Conservation (phyloP, 2,113 vertebrate genomes). For the Hippopotamus amphibius region DNA sequence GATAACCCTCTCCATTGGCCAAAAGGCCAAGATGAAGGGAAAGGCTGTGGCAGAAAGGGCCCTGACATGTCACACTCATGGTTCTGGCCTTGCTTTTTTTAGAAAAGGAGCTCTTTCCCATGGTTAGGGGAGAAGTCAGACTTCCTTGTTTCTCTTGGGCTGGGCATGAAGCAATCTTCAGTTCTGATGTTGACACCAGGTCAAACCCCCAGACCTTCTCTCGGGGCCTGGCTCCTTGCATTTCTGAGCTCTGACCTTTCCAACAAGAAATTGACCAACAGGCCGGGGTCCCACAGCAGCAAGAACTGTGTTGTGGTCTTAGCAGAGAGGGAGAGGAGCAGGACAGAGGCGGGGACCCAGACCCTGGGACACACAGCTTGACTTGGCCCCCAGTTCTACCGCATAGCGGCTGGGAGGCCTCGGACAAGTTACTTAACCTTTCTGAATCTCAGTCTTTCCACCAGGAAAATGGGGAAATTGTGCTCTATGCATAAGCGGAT, state of each 20-base stretch:
- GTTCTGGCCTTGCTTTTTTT: conserved; percentile 70
- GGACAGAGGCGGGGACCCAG: background rate
- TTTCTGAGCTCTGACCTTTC: conserved; percentile 16
- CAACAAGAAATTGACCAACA: background rate
- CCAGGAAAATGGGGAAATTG: background rate
- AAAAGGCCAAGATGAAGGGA: conserved; percentile 23
- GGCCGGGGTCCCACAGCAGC: background rate
- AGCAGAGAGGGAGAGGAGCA: background rate
- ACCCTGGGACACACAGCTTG: background rate
- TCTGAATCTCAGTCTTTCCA: background rate
- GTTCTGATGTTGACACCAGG: conserved; percentile 78
- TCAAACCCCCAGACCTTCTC: conserved; percentile 62
- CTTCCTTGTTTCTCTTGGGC: conserved; percentile 85
- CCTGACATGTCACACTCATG: conserved; percentile 41
- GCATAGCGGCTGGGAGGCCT: background rate
- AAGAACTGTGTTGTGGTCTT: background rate
- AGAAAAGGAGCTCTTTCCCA: conserved; percentile 80
- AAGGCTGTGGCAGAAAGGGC: conserved; percentile 1
- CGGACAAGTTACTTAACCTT: background rate
- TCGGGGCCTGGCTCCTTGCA: background rate
- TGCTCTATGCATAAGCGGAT: background rate
- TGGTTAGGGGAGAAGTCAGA: conserved; percentile 81
- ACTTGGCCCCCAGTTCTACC: background rate
- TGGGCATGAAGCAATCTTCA: conserved; percentile 85
- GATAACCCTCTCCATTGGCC: conserved; percentile 4